Evolutionary conservation across 2,797 vertebrate species (phyloP), one percentile per base, ranked within the genome.

Genomic region (Hemibagrus guttatus): DNA sequence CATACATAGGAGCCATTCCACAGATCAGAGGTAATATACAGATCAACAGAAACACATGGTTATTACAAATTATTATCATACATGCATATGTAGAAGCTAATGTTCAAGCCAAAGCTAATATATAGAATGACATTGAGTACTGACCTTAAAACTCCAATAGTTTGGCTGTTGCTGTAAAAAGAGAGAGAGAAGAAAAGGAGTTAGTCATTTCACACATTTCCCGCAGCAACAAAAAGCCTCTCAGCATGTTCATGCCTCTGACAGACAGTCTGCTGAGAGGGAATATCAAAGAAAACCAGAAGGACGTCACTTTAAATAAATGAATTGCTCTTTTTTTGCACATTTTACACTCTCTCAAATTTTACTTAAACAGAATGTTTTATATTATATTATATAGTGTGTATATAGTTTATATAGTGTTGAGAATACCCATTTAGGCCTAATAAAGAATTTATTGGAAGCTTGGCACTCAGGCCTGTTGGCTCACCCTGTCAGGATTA

Each of bases 141-240:
- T 99, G 95, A 99, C 98, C 98, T 99, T 99, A 97, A 99, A 99
- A 95, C 98, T 99, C 98, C 98, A 99, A 97, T 99, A 99, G 97
- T 99, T 99, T 94, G 98, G 97, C 92, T 99, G 98, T 97, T 99
- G 96, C 95, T 96, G 95, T 74, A 78, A 87, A 84, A 74, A 82
- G 63, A 86, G 19, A 76, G 81, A 72, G 42, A 66, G 35, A 19
- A 8, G 42, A 79, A 78, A 63, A 81, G 9, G 35, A 66, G 82
- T 83, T 64, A 85, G 63, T 84, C 83, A 80, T 68, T 83, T 85
- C 74, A 85, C 64, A 86, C 52, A 83, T 84, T 72, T 75, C 42
- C 56, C 86, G 54, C 69, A 83, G 78, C 75, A 80, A 69, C 49
- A 76, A 89, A 71, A 71, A 66, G 61, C 85, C 59, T 64, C 82